phyloP scores from a whole-genome alignment of 2,797 vertebrate genomes.

The Valencia hispanica region DNA sequence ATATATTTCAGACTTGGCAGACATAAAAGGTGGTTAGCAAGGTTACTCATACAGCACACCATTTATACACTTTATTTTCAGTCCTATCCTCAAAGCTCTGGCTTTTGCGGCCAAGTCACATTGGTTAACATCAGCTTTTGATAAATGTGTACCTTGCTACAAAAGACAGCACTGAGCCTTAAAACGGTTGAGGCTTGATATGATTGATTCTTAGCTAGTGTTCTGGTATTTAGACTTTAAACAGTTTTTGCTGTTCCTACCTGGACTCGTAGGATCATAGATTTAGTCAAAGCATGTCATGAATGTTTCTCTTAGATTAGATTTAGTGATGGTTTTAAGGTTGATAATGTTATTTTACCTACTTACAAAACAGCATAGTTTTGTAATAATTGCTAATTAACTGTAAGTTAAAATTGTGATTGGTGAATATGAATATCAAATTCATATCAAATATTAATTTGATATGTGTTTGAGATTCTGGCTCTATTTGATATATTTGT shows the following conservation, averaged over 20 bases:
- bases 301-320: background rate
- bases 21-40: slow-evolving; percentile 1
- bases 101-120: background rate
- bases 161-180: background rate
- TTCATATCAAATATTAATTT: no score
- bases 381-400: background rate
- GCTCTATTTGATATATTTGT: no score
- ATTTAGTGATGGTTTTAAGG: background rate
- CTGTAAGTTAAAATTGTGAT: background rate
- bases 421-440: no score
- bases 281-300: background rate
- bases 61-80: background rate
- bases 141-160: background rate
- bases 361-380: background rate
- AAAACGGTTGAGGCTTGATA: background rate
- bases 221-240: background rate
- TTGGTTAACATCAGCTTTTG: slow-evolving; percentile 3
- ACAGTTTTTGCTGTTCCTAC: background rate
- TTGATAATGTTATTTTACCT: background rate
- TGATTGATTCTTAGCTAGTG: no score
- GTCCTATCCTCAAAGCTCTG: background rate
- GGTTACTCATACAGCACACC: background rate
- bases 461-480: no score
- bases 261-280: background rate
- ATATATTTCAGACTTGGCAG: slow-evolving; percentile 12